These are phyloP conservation scores for Sarcophaga subvicina DNA, from an alignment of 2,888 invertebrate genomes.

Conservation along the genomic window DNA sequence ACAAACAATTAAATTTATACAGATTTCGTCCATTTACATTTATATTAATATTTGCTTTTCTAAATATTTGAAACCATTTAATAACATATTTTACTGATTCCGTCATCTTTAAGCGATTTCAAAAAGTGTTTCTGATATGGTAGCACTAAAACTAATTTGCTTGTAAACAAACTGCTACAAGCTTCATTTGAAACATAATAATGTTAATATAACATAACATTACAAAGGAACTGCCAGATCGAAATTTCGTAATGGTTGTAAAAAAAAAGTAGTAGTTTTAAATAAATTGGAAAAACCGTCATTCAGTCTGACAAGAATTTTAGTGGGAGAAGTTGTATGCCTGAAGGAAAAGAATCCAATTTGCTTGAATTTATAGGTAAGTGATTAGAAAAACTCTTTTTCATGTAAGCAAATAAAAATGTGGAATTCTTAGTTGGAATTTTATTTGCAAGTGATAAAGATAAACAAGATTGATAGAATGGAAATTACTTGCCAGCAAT, in stretches of 20 bases:
- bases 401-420: background rate
- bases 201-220: conserved; percentile 6
- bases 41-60: too few species aligned
- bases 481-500: conserved; percentile 26
- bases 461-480: background rate
- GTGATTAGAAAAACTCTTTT: background rate
- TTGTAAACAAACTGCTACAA: conserved; percentile 1
- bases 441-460: too few species aligned
- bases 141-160: background rate
- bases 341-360: background rate
- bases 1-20: too few species aligned
- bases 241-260: background rate
- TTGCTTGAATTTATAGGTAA: conserved; percentile 19
- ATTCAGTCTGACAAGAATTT: conserved; percentile 36
- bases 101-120: too few species aligned
- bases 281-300: conserved; percentile 48
- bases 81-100: too few species aligned
- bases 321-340: background rate
- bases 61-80: too few species aligned
- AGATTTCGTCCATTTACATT: too few species aligned
- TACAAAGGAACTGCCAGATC: conserved; percentile 34
- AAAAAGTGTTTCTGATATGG: background rate
- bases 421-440: background rate
- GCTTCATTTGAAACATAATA: background rate
- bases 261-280: conserved; percentile 34